A percentile compares a stretch with the other conserved stretches of the same genome.
phyloP scores from a whole-genome alignment of 1,140 invertebrate species.

The Tigriopus japonicus region DNA sequence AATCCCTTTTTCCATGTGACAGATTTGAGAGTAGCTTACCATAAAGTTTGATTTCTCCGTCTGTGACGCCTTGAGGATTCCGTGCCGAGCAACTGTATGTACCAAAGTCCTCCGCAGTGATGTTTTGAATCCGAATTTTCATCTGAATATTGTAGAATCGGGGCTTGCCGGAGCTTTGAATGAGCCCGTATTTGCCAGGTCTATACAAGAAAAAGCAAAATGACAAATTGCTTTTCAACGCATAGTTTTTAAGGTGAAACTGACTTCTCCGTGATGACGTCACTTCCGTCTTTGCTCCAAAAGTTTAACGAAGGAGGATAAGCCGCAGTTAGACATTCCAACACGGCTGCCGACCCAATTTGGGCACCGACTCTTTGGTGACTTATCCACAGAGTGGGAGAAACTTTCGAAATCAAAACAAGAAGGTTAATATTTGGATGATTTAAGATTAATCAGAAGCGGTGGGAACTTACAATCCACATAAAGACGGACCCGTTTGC shows the following conservation, averaged over 20 bases:
- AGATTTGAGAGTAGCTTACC: no score
- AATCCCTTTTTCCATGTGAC: no score
- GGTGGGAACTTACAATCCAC: slow-evolving; percentile 52
- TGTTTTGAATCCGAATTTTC: slow-evolving; percentile 55
- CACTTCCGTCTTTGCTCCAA: background rate
- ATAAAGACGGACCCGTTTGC: slow-evolving; percentile 76
- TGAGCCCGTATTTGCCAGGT: background rate
- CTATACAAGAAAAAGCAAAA: background rate
- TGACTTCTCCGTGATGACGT: background rate
- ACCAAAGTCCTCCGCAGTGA: slow-evolving; percentile 50
- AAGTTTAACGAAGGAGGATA: slow-evolving; percentile 6
- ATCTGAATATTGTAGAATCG: slow-evolving; percentile 62
- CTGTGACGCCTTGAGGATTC: slow-evolving; percentile 75
- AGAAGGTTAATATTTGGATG: no score
- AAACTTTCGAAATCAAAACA: background rate
- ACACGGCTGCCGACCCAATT: background rate
- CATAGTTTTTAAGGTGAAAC: background rate
- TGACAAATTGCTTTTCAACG: no score
- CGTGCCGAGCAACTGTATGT: slow-evolving; percentile 78
- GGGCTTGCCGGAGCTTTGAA: background rate
- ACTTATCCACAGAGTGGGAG: slow-evolving; percentile 9
- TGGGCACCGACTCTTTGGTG: slow-evolving; percentile 2
- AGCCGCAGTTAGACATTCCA: slow-evolving; percentile 9
- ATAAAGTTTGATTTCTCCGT: slow-evolving; percentile 73
- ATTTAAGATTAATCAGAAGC: background rate